Evolutionary conservation across 2,797 vertebrate species (phyloP).

Genomic region (Macroramphosus scolopax): DNA sequence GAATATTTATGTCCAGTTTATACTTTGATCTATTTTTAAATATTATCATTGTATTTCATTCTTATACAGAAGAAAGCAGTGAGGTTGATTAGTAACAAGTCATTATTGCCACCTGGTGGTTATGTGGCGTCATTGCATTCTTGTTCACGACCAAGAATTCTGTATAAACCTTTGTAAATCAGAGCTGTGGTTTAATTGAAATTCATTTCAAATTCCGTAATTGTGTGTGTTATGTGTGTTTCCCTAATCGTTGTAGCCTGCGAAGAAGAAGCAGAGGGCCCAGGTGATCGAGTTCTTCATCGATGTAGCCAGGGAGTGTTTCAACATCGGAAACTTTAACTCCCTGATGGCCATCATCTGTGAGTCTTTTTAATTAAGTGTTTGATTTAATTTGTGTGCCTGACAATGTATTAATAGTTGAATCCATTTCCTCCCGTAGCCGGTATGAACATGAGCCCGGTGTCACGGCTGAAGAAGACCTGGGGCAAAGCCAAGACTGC

Average conservation of each 20-base stretch:
- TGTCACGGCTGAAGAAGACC: conserved; percentile 94
- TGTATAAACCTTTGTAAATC: background rate
- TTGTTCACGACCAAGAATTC: too few species aligned
- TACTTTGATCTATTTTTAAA: background rate
- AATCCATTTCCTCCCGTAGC: conserved; percentile 65
- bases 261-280: conserved; percentile 93
- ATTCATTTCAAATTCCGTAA: background rate
- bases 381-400: background rate
- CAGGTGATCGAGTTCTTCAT: conserved; percentile 95
- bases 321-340: conserved; percentile 97
- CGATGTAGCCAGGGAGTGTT: conserved; percentile 92
- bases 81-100: background rate
- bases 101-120: conserved; percentile 45
- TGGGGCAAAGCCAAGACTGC: conserved; percentile 96
- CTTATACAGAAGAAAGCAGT: background rate
- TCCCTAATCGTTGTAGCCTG: conserved; percentile 76
- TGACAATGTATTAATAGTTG: background rate
- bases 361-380: conserved; percentile 72
- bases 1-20: background rate
- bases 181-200: background rate
- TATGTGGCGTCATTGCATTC: background rate
- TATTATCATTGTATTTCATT: background rate
- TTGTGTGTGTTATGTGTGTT: background rate
- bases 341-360: conserved; percentile 96
- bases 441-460: conserved; percentile 96